Conservation (phyloP, 2,797 vertebrate genomes). For the Neostethus bicornis region DNA sequence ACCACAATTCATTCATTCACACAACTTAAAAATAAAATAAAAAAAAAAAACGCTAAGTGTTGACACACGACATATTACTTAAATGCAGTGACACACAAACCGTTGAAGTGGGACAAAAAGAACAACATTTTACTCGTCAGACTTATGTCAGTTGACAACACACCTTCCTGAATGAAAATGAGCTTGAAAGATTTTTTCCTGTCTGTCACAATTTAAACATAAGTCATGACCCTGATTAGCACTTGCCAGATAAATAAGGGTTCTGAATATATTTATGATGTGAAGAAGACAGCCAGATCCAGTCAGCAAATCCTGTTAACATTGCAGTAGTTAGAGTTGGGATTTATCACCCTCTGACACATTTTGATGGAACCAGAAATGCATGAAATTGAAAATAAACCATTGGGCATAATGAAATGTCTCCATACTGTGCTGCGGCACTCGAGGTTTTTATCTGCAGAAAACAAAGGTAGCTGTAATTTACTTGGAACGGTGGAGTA, state of each 20-base stretch:
- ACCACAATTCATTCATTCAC: conserved; percentile 27
- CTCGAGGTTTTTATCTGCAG: conserved; percentile 10
- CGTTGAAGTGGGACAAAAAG: neutral
- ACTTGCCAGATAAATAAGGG: conserved; percentile 47
- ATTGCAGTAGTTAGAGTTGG: conserved; percentile 47
- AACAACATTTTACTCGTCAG: neutral
- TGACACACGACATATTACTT: conserved; percentile 6
- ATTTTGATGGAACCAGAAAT: conserved; percentile 74
- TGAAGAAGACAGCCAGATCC: conserved; percentile 53
- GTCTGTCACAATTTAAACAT: conserved; percentile 26
- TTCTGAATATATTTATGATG: conserved; percentile 52
- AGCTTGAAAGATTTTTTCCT: conserved; percentile 4
- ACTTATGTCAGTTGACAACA: neutral
- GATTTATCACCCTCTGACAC: conserved; percentile 72
- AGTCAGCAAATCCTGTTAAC: conserved; percentile 63
- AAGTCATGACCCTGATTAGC: conserved; percentile 49
- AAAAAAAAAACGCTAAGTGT: conserved; percentile 2
- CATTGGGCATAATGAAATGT: conserved; percentile 64
- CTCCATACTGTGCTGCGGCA: conserved; percentile 36
- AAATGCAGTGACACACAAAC: conserved; percentile 2
- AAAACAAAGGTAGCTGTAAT: conserved; percentile 24
- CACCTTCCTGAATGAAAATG: conserved; percentile 22
- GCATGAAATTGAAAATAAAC: conserved; percentile 79
- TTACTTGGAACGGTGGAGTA: neutral
- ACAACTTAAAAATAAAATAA: conserved; percentile 38